Conservation (phyloP, 1,140 invertebrate species). For the Hyposmocoma kahamanoa region DNA sequence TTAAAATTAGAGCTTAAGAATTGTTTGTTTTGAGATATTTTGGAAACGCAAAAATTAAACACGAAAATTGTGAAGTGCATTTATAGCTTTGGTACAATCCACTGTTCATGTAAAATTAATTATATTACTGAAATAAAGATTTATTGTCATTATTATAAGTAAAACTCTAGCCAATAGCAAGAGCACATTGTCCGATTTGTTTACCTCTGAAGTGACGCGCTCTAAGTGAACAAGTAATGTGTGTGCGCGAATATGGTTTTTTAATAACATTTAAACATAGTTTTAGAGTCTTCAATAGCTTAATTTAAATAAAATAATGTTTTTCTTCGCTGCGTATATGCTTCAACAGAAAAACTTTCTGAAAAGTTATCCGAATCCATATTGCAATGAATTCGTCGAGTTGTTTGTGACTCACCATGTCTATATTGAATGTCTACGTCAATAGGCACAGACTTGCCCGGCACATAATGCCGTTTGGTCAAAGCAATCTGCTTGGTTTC, state of each 20-base stretch:
- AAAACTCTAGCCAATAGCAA: no score
- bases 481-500: slow-evolving; percentile 71
- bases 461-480: slow-evolving; percentile 72
- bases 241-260: background rate
- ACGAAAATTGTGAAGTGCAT: no score
- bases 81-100: no score
- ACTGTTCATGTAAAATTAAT: no score
- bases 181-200: no score
- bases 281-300: no score
- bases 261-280: background rate
- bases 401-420: slow-evolving; percentile 62
- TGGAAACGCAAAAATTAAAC: no score
- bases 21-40: no score
- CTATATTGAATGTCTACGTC: slow-evolving; percentile 83
- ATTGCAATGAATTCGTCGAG: background rate
- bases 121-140: no score
- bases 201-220: background rate
- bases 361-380: background rate
- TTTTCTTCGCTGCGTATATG: background rate
- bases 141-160: no score
- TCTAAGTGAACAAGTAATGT: background rate
- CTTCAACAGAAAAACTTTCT: background rate
- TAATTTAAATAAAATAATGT: no score
- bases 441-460: slow-evolving; percentile 78
- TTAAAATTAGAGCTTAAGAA: no score